Base-by-base conservation (phyloP, 1,140 invertebrate species). In the Rhagoletis zephyria region DNA sequence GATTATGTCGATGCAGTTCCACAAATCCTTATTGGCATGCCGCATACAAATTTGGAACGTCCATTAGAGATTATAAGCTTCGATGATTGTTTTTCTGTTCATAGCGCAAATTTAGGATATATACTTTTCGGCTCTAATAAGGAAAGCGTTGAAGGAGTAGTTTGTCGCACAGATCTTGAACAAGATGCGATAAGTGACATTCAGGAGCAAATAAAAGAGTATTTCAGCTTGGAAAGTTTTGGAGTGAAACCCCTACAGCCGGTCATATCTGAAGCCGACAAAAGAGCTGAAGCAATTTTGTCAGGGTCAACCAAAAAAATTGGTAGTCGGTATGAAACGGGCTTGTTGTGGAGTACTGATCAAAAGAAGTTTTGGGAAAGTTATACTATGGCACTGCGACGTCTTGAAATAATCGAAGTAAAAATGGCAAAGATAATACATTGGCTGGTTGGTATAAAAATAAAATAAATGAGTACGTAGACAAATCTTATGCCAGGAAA, bases 91-190 rank as follows among this genome's bases (percentile, higher is more conserved):
- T 87, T 87, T 87, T 42, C 86, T 5, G 65, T 87, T 7, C 67
- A 77, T n/a, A 51, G 45, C 19, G 59, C 86, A 9, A 70, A 16
- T 42, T 60, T 87, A 60, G 86, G 86, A n/a, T 74, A 64, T 19
- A 77, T 87, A 9, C 12, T 87, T 16, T 87, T 87, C 19, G 86
- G 86, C 9, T 87, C 86, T 30, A 74, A 87, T 45, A 65, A 87
- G 16, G n/a, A 61, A 5, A 60, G 16, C 14, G 14, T 51, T 19
- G 86, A 87, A 4, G 19, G 19, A 30, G 48, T 51, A 12, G 51
- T 87, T 19, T 87, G 14, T 51, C 48, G 40, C 6, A 61, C 74
- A 16, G 86, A 87, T 6, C n/a, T n/a, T 64, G n/a, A n/a, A 16
- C n/a, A 30, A 4, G 7, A 61, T 45, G 42, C 2, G 4, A 14